These are phyloP conservation scores for Melipona bicolor DNA, from an alignment of 2,888 invertebrate species.

Conservation along the genomic window DNA sequence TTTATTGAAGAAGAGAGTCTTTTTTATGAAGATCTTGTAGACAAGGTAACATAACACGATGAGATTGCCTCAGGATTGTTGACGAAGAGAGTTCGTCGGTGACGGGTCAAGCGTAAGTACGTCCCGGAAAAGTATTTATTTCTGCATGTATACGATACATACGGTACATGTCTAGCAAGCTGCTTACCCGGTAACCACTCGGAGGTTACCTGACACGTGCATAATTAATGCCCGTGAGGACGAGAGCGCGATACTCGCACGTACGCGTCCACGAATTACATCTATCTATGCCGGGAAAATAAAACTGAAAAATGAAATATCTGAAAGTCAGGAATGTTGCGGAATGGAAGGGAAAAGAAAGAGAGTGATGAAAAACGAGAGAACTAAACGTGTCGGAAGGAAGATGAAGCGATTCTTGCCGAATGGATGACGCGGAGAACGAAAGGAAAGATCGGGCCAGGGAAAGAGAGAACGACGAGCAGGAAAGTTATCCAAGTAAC, in stretches of 20 bases:
- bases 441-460: conserved; percentile 31
- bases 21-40: not conserved
- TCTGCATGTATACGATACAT: conserved; percentile 46
- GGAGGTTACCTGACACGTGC: conserved; percentile 77
- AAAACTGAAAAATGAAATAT: conserved; percentile 45
- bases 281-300: conserved; percentile 71
- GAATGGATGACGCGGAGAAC: conserved; percentile 35
- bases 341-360: not conserved
- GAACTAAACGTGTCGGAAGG: conserved; percentile 11
- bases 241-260: conserved; percentile 48
- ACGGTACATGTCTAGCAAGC: conserved; percentile 48
- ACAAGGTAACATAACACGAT: not conserved
- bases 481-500: conserved; percentile 70
- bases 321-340: conserved; percentile 11
- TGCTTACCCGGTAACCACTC: conserved; percentile 70
- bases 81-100: conserved; percentile 34
- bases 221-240: conserved; percentile 77
- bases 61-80: conserved; percentile 6
- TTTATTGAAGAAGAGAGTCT: no score
- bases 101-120: conserved; percentile 69
- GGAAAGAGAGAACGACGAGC: conserved; percentile 31
- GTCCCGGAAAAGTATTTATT: conserved; percentile 71
- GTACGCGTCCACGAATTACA: conserved; percentile 38
- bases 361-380: conserved; percentile 8
- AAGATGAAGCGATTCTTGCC: conserved; percentile 35